Percentiles rank a stretch among this genome's conserved stretches.
Evolutionary conservation across 2,888 invertebrate genomes (phyloP).

Genomic region (Tenthredo scrophulariae): DNA sequence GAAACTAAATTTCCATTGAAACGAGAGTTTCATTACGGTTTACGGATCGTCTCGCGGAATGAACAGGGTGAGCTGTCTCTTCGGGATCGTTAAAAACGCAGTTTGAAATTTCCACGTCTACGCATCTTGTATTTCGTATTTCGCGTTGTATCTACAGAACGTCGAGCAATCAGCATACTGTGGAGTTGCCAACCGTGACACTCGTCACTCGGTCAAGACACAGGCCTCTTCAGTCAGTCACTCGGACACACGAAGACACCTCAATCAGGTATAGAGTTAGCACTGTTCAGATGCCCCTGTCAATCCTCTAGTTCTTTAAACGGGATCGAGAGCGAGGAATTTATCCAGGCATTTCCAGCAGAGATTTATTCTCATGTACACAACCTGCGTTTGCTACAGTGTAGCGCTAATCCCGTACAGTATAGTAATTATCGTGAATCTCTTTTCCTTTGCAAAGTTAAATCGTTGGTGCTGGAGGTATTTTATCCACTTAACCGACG

Average conservation of each 20-base stretch:
- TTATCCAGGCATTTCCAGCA: constrained; percentile 1
- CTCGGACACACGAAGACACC: constrained; percentile 47
- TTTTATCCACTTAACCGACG: background rate
- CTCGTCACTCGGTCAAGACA: constrained; percentile 48
- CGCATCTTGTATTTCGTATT: constrained; percentile 2
- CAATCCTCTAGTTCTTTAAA: constrained; percentile 21
- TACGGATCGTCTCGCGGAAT: background rate
- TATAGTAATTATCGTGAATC: constrained; percentile 8
- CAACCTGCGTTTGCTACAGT: background rate
- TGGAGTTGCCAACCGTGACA: background rate
- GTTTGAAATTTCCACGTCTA: constrained; percentile 33
- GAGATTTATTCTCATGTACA: constrained; percentile 15
- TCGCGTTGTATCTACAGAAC: background rate
- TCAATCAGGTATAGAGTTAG: constrained; percentile 46
- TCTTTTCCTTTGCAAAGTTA: background rate
- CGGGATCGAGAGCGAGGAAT: constrained; percentile 4
- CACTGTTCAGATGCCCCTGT: constrained; percentile 1
- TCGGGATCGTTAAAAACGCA: constrained; percentile 22
- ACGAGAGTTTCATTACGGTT: background rate
- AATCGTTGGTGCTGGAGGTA: background rate
- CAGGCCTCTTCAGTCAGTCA: constrained; percentile 32
- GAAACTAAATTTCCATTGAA: background rate
- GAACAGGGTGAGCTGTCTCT: background rate
- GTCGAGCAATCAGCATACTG: constrained; percentile 51
- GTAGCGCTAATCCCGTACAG: background rate